phyloP scores from a whole-genome alignment of 2,113 vertebrate species.

The Chionomys nivalis region DNA sequence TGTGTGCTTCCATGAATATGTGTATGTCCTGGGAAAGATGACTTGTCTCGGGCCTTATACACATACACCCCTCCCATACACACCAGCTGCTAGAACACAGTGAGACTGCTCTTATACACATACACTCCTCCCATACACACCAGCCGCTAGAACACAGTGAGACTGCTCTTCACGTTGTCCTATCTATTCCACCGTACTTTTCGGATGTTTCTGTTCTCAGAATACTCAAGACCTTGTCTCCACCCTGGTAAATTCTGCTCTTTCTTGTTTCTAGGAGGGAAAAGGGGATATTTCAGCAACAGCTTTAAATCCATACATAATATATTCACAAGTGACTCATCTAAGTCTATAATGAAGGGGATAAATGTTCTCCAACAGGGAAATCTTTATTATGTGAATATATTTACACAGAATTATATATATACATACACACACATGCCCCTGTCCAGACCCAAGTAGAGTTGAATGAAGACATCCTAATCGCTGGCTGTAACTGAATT shows the following conservation, averaged over 20 bases:
- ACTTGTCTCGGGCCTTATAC: background rate
- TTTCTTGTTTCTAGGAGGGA: constrained; percentile 12
- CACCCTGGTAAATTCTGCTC: background rate
- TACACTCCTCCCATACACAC: background rate
- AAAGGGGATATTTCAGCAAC: background rate
- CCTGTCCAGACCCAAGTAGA: background rate
- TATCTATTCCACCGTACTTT: too few species aligned
- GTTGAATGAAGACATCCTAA: background rate
- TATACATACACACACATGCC: background rate
- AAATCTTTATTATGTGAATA: constrained; percentile 64
- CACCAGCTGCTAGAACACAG: background rate
- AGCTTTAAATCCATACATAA: background rate
- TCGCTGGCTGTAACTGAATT: background rate
- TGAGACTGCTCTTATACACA: background rate
- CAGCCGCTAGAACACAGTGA: background rate
- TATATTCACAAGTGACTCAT: background rate
- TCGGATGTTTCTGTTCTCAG: background rate
- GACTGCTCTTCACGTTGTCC: background rate
- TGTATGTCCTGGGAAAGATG: background rate
- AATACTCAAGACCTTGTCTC: background rate
- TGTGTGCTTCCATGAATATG: background rate
- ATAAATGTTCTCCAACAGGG: background rate
- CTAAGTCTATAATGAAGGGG: constrained; percentile 41
- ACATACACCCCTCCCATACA: background rate
- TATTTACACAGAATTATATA: constrained; percentile 2